Evolutionary conservation across 2,113 vertebrate genomes (phyloP).

Genomic region (Equus quagga): DNA sequence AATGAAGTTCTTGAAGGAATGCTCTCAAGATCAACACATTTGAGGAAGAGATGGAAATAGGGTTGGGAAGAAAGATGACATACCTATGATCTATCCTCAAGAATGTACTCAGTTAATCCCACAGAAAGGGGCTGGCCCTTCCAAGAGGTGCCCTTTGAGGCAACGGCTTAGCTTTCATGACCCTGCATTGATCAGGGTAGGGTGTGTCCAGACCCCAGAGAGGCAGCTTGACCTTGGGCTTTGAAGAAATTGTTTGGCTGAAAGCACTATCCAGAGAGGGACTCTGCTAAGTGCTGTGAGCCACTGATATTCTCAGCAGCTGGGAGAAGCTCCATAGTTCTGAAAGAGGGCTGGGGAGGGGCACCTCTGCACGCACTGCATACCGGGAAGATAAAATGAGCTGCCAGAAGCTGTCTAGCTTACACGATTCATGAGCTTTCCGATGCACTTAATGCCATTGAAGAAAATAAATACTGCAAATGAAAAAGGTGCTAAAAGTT

Average conservation of each 20-base stretch:
- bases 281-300: background rate
- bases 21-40: background rate
- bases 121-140: background rate
- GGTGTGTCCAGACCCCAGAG: background rate
- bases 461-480: background rate
- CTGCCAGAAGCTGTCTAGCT: background rate
- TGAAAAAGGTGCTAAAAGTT: slow-evolving; percentile 59
- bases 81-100: background rate
- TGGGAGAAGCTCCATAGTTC: background rate
- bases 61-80: background rate
- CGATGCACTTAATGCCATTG: background rate
- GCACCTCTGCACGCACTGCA: background rate
- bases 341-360: background rate
- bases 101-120: background rate
- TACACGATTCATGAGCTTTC: slow-evolving; percentile 14
- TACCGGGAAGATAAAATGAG: background rate
- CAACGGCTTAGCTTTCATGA: background rate
- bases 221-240: background rate
- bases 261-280: background rate
- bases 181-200: background rate
- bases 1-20: background rate
- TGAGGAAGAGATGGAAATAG: background rate
- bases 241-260: background rate
- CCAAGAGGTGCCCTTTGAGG: background rate
- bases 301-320: background rate